Percentiles rank a stretch among this genome's conserved stretches.
These are phyloP conservation scores for Coccyzus lansbergi DNA, from an alignment of 2,797 vertebrate genomes.

Conservation along the genomic window DNA sequence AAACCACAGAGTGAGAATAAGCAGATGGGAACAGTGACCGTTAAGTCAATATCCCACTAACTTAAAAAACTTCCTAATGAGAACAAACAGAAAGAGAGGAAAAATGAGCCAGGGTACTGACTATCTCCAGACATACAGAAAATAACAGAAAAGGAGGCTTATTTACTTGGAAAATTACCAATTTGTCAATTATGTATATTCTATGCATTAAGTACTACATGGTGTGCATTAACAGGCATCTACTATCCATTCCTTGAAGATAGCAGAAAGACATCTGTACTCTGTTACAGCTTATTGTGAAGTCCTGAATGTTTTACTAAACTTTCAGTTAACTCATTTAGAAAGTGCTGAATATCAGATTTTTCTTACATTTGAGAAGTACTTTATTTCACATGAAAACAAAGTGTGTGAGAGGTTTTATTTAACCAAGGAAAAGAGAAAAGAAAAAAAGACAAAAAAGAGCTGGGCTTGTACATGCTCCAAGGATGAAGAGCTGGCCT, in stretches of 20 bases:
- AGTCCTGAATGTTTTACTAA: background rate
- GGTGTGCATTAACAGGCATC: background rate
- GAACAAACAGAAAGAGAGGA: background rate
- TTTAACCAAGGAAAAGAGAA: background rate
- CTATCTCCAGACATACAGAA: background rate
- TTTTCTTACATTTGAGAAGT: conserved; percentile 21
- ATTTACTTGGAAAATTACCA: background rate
- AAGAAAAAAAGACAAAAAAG: background rate
- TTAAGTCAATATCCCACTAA: background rate
- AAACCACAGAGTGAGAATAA: background rate
- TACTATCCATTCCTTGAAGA: background rate
- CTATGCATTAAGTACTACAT: background rate
- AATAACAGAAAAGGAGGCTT: background rate
- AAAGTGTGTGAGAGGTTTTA: background rate
- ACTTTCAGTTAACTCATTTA: background rate
- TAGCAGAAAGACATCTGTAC: background rate
- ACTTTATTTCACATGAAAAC: background rate
- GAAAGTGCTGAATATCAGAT: background rate
- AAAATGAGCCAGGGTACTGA: background rate
- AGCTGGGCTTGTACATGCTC: background rate
- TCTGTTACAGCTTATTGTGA: background rate
- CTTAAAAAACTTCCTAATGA: background rate
- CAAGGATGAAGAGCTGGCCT: background rate
- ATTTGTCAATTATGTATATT: background rate
- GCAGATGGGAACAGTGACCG: background rate